Base-by-base conservation (phyloP, 2,113 vertebrate genomes). In the Pampusana beccarii region DNA sequence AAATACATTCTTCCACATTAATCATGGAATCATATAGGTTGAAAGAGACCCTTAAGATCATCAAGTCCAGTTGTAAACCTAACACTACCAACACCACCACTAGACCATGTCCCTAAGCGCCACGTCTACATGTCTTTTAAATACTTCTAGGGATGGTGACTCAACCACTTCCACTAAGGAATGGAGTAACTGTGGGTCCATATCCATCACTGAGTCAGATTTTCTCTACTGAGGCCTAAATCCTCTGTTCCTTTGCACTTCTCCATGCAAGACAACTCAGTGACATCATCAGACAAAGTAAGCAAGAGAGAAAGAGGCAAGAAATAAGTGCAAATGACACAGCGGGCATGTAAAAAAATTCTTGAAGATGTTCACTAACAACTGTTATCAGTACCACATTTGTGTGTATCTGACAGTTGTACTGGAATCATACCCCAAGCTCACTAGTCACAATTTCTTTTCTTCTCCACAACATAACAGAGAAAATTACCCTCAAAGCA, bases 121-220 rank as follows among this genome's bases (percentile, higher is more conserved):
- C 0, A 46, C 1, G 6, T 10, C 29, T 19, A 13, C 29, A 20
- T 0, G 2, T 36, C 54, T 56, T 46, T 46, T 16, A 29, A 53
- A 60, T 14, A 62, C 12, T 17, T 48, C 46, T 31, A 58, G 54
- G 36, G 29, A 34, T 4, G 18, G 25, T 23, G 29, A 66, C 26
- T 79, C 66, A 65, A 42, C 1, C 5, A 21, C 17, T 36, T 66
- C 33, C 23, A 69, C 34, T 19, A 60, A 40, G 54, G 34, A 72
- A 77, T n/a, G 34, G 31, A 77, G 33, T 60, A 90, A 46, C 2
- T 46, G 44, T 9, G 19, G 28, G 2, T 19, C 73, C 17, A 5
- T 9, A 44, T 9, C 6, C 53, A 18, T 11, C 86, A 33, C 1
- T 51, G 50, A 16, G 19, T 56, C 48, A 80, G 54, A 60, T 15